Evolutionary conservation across 2,888 invertebrate species (phyloP), one percentile per base, ranked within the genome.

Genomic region (Furcula furcula): DNA sequence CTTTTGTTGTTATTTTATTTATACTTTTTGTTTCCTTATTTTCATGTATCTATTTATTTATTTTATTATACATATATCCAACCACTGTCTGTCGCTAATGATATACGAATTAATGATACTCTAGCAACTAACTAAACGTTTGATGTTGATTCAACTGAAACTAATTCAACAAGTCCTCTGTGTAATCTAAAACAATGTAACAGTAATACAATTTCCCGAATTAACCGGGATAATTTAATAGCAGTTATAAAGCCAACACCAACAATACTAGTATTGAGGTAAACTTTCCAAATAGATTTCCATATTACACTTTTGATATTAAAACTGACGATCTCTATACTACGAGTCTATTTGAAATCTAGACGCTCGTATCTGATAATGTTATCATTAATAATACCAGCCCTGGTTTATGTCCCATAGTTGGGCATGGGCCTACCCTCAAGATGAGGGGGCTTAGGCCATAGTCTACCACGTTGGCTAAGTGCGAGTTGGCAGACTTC

Each of bases 11-110:
- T 34, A 34, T 46, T 65, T 31, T 36, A 41, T 42, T 40, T 36
- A 40, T 49, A 42, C 48, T 36, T 50, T 36, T 54, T n/a, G 36
- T 45, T 55, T 40, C 11, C 44, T 48, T 38, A 22, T 46, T 55
- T 48, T 46, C 25, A 21, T 36, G 14, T 55, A 52, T 55, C 31
- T 64, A 62, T 51, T 43, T 61, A 59, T 58, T 61, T 63, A 46
- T 54, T 59, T 45, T 41, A 31, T 34, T 19, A 13, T 34, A 31
- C 19, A 26, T n/a, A 18, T 36, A 27, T 36, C n/a, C n/a, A n/a
- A n/a, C n/a, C n/a, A n/a, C n/a, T 31, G 25, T 32, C 36, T 39
- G n/a, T 35, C 14, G 30, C 21, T 25, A 18, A n/a, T 3, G 0
- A 14, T 2, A 10, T 22, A n/a, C 26, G 9, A 26, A n/a, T 25